Evolutionary conservation across 2,888 invertebrate genomes (phyloP), one percentile per base, ranked within the genome.

Genomic region (Drosophila prostipennis): DNA sequence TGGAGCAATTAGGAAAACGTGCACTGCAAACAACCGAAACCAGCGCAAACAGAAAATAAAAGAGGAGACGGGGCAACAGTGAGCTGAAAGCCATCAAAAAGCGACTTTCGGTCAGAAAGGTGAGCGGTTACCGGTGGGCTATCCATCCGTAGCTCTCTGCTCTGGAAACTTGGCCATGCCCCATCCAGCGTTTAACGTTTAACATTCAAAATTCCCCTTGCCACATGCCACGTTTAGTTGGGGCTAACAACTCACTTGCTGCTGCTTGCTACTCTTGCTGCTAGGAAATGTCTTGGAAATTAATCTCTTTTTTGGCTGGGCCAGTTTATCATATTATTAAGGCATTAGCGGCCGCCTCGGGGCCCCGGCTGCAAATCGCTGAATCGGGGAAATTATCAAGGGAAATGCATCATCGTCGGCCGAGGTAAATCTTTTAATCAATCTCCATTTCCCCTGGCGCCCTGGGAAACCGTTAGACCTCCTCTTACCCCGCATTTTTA

Each of bases 1-100:
- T 71, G 72, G 68, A 78, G 64, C 76, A 83, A 83, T 85, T 85
- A 85, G 80, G 69, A 76, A 69, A 74, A 72, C 77, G 74, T 74
- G 75, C 72, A 72, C 64, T 51, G 64, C 23, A 55, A 61, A 74
- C 67, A 52, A 42, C 32, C 61, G 46, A 36, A 61, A n/a, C 54
- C 59, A 55, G 61, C 36, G 63, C 58, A 54, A 29, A 48, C 10
- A 60, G 19, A 48, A 52, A 29, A 37, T 45, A 39, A 16, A 37
- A 34, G 3, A n/a, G 13, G 32, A 11, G 52, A 42, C 23, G 46
- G 40, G 32, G 14, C 3, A 10, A 59, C 61, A 34, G 58, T 61
- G 58, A 63, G 59, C 61, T 53, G 45, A 67, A 55, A 69, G 54
- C 71, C 34, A 70, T 68, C 56, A 68, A 68, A 68, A 68, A 46